A percentile compares a stretch with the other conserved stretches of the same genome.
Conservation (phyloP, 2,113 vertebrate genomes). For the Gyps fulvus region DNA sequence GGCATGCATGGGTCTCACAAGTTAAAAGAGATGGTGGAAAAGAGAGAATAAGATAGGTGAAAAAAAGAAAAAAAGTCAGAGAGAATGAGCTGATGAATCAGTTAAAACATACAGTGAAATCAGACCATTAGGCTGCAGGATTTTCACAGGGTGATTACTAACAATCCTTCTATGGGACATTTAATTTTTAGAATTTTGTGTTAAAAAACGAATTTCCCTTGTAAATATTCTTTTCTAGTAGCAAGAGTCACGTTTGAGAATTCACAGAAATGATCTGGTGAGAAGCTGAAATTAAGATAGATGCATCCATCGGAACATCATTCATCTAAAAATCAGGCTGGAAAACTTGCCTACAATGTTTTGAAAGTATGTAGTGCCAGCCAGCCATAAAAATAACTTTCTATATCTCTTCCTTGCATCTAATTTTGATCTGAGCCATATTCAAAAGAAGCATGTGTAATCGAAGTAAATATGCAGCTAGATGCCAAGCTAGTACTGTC, state of each 20-base stretch:
- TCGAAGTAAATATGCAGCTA: not conserved
- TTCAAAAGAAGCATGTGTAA: not conserved
- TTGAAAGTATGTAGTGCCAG: not conserved
- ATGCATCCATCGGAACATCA: not conserved
- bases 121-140: not conserved
- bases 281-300: not conserved
- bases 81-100: not conserved
- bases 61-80: not conserved
- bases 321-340: not conserved
- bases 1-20: not conserved
- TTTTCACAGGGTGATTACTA: not conserved
- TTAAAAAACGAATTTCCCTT: not conserved
- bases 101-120: not conserved
- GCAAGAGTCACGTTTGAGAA: not conserved
- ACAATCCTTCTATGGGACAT: accelerated
- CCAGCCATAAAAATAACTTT: not conserved
- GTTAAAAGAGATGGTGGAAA: not conserved
- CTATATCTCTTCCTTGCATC: not conserved
- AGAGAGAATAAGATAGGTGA: not conserved
- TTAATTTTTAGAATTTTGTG: not conserved
- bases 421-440: not conserved
- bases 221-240: not conserved
- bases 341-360: not conserved
- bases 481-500: not conserved
- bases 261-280: not conserved